These are phyloP conservation scores for Brachionus asplanchnoidis DNA, from an alignment of 1,140 invertebrate species.

Conservation along the genomic window DNA sequence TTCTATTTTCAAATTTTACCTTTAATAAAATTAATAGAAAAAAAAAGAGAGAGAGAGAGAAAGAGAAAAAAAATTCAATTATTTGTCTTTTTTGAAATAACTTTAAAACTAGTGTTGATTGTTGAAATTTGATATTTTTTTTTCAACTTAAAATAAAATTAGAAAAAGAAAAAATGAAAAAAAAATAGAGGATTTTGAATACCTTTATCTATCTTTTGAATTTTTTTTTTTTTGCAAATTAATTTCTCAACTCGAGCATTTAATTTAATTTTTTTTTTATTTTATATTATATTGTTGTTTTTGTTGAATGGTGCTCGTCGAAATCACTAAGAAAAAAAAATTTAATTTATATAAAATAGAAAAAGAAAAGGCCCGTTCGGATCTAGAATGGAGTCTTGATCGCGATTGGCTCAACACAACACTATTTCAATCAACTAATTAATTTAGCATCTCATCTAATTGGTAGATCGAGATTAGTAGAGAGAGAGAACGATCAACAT, in stretches of 20 bases:
- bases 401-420: neutral
- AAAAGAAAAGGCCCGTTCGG: neutral
- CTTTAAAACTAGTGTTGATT: neutral
- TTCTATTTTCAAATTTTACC: neutral
- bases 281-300: no score
- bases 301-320: slow-evolving; percentile 1
- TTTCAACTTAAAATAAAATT: neutral
- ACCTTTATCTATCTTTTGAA: neutral
- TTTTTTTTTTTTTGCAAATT: neutral
- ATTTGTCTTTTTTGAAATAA: neutral
- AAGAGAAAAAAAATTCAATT: slow-evolving; percentile 2
- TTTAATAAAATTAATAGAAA: slow-evolving; percentile 5
- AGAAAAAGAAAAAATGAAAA: neutral
- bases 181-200: neutral
- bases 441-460: neutral
- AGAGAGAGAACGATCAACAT: neutral
- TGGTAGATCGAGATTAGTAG: neutral
- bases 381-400: neutral
- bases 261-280: neutral
- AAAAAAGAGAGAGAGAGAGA: neutral
- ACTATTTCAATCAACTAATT: neutral
- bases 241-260: slow-evolving; percentile 27
- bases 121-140: slow-evolving; percentile 36
- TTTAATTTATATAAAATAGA: neutral
- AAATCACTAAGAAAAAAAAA: neutral